Percentiles rank a stretch among this genome's conserved stretches.
These are phyloP conservation scores for Polietes domitor DNA, from an alignment of 2,888 invertebrate species.

Conservation along the genomic window DNA sequence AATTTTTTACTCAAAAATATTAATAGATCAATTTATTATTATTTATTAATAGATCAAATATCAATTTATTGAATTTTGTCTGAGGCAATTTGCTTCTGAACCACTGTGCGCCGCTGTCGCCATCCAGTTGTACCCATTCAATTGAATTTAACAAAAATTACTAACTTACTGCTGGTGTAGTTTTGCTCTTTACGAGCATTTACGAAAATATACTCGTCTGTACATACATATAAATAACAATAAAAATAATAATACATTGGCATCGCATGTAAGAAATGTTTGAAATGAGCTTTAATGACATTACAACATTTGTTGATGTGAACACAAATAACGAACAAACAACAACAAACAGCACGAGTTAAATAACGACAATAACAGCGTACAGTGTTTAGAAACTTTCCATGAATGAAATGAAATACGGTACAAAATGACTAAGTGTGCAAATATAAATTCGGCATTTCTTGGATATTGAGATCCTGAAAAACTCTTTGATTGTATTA, in stretches of 20 bases:
- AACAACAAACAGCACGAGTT: not conserved
- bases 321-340: constrained; percentile 11
- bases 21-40: too few relatives aligned
- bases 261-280: constrained; percentile 20
- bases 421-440: too few relatives aligned
- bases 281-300: constrained; percentile 30
- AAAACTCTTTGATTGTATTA: too few relatives aligned
- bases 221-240: not conserved
- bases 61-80: too few relatives aligned
- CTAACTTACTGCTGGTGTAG: constrained; percentile 7
- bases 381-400: not conserved
- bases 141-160: not conserved
- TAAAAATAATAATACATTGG: not conserved
- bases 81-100: too few relatives aligned
- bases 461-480: too few relatives aligned
- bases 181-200: constrained; percentile 9
- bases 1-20: too few relatives aligned
- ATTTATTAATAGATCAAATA: too few relatives aligned
- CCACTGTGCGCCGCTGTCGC: too few relatives aligned
- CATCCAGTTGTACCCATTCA: too few relatives aligned
- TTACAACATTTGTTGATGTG: constrained; percentile 28
- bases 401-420: too few relatives aligned
- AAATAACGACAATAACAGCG: not conserved
- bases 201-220: constrained; percentile 6
- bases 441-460: too few relatives aligned